These are phyloP conservation scores for Agapornis canus DNA, from an alignment of 2,797 vertebrate species.

Conservation along the genomic window DNA sequence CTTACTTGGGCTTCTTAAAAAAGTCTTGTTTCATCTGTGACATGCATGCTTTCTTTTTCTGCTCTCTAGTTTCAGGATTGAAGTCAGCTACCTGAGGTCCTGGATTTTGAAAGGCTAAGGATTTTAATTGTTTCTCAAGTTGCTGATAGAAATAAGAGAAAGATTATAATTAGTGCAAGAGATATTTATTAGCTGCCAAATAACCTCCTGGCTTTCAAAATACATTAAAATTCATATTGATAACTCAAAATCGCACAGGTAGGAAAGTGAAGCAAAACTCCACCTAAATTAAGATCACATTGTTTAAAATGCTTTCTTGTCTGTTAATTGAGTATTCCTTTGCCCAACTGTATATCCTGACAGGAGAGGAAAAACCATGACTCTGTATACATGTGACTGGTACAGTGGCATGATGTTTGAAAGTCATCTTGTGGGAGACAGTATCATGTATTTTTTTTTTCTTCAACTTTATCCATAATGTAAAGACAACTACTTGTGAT, in stretches of 20 bases:
- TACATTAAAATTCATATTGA: not conserved
- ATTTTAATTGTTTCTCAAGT: constrained; percentile 78
- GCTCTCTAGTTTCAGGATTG: constrained; percentile 78
- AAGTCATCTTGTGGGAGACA: not conserved
- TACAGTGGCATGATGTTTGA: not conserved
- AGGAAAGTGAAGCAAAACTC: not conserved
- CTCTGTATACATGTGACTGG: not conserved
- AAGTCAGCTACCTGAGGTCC: constrained; percentile 81
- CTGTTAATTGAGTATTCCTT: not conserved
- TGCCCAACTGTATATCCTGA: not conserved
- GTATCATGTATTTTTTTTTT: not conserved
- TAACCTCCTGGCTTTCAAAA: not conserved
- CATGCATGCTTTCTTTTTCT: constrained; percentile 75
- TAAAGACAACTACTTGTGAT: not conserved
- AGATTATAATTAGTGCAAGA: not conserved
- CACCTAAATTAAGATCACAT: not conserved
- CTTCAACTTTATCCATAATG: not conserved
- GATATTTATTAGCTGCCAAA: not conserved
- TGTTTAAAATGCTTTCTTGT: not conserved
- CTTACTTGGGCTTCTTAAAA: constrained; percentile 76
- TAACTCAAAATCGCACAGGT: not conserved
- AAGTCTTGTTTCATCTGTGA: constrained; percentile 75
- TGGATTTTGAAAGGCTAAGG: constrained; percentile 80
- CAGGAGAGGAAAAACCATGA: not conserved
- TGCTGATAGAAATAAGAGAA: constrained; percentile 65